Conservation (phyloP, 1,140 invertebrate genomes). For the Apis cerana region DNA sequence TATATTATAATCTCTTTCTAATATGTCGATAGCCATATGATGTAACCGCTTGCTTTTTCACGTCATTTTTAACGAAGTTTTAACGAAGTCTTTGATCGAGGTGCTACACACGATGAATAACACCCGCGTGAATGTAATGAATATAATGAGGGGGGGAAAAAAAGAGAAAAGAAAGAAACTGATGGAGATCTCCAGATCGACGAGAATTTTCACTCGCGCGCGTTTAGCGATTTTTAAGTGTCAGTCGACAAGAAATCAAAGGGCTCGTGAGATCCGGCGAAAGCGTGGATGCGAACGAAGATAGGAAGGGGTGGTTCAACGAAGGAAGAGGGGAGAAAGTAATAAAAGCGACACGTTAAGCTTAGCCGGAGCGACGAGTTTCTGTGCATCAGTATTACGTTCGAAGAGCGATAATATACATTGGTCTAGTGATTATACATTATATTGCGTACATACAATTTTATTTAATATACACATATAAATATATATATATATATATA, state of each 20-base stretch:
- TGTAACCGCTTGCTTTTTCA: neutral
- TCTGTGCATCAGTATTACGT: slow-evolving; percentile 78
- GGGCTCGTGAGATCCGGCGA: slow-evolving; percentile 39
- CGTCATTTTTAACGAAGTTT: neutral
- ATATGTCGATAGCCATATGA: neutral
- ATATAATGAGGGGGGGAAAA: no score
- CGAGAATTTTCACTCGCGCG: neutral
- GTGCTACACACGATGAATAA: neutral
- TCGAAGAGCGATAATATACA: slow-evolving; percentile 73
- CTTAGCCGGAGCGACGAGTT: slow-evolving; percentile 68
- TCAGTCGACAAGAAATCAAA: slow-evolving; percentile 12
- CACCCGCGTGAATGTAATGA: neutral
- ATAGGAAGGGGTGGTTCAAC: slow-evolving; percentile 13
- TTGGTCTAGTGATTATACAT: slow-evolving; percentile 76
- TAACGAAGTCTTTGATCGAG: slow-evolving; percentile 5
- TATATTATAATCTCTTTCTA: neutral
- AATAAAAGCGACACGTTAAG: slow-evolving; percentile 16
- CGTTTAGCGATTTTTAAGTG: no score
- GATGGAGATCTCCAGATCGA: neutral
- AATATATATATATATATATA: slow-evolving; percentile 52
- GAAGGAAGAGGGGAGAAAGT: neutral
- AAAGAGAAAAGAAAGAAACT: no score
- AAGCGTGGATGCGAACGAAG: neutral
- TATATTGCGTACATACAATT: slow-evolving; percentile 71
- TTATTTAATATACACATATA: slow-evolving; percentile 72